These are phyloP conservation scores for Oreochromis grahami DNA, from an alignment of 2,797 vertebrate genomes.

Conservation along the genomic window DNA sequence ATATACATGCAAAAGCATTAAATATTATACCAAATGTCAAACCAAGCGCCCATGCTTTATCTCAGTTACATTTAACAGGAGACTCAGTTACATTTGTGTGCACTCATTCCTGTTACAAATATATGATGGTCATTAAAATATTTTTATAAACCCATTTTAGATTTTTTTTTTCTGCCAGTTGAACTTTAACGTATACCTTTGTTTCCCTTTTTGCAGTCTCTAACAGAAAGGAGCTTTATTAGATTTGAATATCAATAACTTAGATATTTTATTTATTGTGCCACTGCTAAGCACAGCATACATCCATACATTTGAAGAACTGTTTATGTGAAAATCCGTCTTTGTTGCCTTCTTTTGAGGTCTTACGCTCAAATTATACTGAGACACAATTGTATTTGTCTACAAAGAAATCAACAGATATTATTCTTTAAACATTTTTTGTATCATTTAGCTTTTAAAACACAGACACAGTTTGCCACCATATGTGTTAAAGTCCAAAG, in stretches of 20 bases:
- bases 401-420: neutral
- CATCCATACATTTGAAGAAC: neutral
- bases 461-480: neutral
- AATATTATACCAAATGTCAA: neutral
- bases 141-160: neutral
- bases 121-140: neutral
- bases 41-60: neutral
- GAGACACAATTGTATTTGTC: neutral
- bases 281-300: neutral
- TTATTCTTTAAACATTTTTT: slow-evolving; percentile 5
- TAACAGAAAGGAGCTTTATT: neutral
- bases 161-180: neutral
- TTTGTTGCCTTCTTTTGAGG: neutral
- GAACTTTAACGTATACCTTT: neutral
- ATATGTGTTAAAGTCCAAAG: slow-evolving; percentile 37
- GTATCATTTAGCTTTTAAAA: slow-evolving; percentile 10
- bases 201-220: neutral
- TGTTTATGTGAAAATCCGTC: neutral
- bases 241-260: neutral
- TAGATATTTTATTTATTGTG: neutral
- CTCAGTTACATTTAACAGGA: neutral
- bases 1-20: neutral
- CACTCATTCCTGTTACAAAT: neutral
- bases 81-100: neutral
- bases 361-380: neutral